Conservation (phyloP, 2,113 vertebrate species). For the Istiophorus platypterus region DNA sequence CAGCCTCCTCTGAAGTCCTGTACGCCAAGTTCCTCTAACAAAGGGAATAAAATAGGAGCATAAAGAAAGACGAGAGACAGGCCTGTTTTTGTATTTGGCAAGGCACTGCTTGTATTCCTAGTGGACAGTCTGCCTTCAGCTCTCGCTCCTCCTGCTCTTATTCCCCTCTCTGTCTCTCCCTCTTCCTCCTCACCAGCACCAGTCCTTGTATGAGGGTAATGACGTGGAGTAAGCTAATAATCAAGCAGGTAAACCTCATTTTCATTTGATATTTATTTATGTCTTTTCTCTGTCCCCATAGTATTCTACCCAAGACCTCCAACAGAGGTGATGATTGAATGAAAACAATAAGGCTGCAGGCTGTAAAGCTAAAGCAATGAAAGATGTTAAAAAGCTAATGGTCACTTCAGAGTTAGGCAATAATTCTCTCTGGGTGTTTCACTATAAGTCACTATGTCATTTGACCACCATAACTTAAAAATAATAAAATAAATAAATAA, state of each 20-base stretch:
- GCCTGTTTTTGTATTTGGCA: conserved; percentile 81
- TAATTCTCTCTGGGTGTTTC: not conserved
- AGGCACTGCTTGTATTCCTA: conserved; percentile 80
- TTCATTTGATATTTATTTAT: conserved; percentile 78
- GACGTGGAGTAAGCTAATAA: conserved; percentile 74
- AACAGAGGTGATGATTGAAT: conserved; percentile 10
- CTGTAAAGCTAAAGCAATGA: not conserved
- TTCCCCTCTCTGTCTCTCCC: conserved; percentile 49
- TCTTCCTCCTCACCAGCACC: conserved; percentile 45
- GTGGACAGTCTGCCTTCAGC: conserved; percentile 77
- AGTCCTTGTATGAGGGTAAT: conserved; percentile 58
- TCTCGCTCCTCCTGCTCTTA: conserved; percentile 59
- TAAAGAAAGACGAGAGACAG: conserved; percentile 75
- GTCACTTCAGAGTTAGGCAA: not conserved
- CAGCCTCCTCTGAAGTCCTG: conserved; percentile 80
- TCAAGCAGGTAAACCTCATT: conserved; percentile 78
- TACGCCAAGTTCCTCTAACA: conserved; percentile 78
- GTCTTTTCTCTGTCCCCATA: conserved; percentile 55
- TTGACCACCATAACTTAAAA: not conserved
- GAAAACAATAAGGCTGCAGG: not conserved
- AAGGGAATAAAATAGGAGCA: conserved; percentile 82
- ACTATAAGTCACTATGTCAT: not conserved
- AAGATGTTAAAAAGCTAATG: not conserved
- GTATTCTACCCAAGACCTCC: conserved; percentile 59
- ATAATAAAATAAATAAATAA: too few species aligned